Base-by-base conservation (phyloP, 2,113 vertebrate species). In the Cyanistes caeruleus region DNA sequence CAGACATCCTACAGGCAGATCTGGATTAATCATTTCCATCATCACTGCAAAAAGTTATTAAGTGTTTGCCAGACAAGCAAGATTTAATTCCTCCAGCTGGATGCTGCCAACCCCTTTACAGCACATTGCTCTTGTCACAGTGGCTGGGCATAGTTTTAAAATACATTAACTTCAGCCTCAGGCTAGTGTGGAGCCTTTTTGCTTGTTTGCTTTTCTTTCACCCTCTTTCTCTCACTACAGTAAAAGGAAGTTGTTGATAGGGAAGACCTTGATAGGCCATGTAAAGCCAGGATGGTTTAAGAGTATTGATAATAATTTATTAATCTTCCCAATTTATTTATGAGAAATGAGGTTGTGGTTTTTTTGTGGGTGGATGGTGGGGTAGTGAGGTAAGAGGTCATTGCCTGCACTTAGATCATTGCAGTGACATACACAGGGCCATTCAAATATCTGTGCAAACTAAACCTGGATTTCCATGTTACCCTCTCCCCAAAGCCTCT, bases 61-160 rank as follows among this genome's bases (percentile, higher is more conserved):
- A 95, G 44, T 81, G 62, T 80, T 97, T 87, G 49, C 63, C 75
- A 81, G 55, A 93, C 25, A 86, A 96, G 87, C 39, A 91, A 76
- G 79, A 89, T 88, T 94, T 94, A 79, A 78, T 97, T 97, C 97
- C 86, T 95, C 83, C 89, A 95, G 81, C 74, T 77, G 83, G 87
- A 86, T 49, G 79, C 68, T 92, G 92, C 75, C 82, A 95, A 48
- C 25, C 33, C 41, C 59, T 89, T 94, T 24, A 55, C 52, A 92
- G 73, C 44, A 92, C 48, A 80, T 35, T 91, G 68, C 68, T 96
- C 91, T 96, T 95, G 82, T 96, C 94, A 96, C 69, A 90, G 70
- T 89, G 63, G 51, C 89, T 97, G 82, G 80, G 63, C 84, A 87
- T 60, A 82, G 51, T 75, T 94, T 96, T 90, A 84, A 97, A 97